phyloP scores from a whole-genome alignment of 2,797 vertebrate species.

The Uromys caudimaculatus region DNA sequence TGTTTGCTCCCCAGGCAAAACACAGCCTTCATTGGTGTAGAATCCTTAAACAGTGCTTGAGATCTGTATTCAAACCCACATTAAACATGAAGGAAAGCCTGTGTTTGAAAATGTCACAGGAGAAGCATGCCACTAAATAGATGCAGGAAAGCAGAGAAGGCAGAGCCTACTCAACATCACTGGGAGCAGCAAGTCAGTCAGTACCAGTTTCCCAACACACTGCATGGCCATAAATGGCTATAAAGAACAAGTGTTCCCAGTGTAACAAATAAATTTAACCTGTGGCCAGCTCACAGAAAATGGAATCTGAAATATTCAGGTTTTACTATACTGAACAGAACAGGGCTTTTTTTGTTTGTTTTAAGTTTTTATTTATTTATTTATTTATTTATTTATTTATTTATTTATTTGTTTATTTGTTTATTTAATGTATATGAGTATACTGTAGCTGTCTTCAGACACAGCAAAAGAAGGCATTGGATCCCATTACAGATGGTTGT shows the following conservation, averaged over 20 bases:
- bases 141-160: background rate
- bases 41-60: background rate
- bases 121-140: background rate
- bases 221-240: background rate
- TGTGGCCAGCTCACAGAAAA: background rate
- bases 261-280: conserved; percentile 3
- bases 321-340: background rate
- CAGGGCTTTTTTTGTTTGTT: background rate
- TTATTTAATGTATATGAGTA: no score
- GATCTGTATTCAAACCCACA: background rate
- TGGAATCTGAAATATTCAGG: background rate
- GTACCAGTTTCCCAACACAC: background rate
- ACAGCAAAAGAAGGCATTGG: no score
- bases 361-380: no score
- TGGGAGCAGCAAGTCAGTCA: background rate
- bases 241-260: background rate
- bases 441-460: no score
- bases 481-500: no score
- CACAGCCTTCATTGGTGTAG: background rate
- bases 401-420: no score
- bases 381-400: no score
- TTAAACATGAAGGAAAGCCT: background rate
- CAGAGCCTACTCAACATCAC: background rate
- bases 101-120: background rate
- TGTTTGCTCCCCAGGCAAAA: background rate